A percentile compares a stretch with the other conserved stretches of the same genome.
Evolutionary conservation across 1,140 invertebrate species (phyloP).

Genomic region (Thalassaphorura encarpata): DNA sequence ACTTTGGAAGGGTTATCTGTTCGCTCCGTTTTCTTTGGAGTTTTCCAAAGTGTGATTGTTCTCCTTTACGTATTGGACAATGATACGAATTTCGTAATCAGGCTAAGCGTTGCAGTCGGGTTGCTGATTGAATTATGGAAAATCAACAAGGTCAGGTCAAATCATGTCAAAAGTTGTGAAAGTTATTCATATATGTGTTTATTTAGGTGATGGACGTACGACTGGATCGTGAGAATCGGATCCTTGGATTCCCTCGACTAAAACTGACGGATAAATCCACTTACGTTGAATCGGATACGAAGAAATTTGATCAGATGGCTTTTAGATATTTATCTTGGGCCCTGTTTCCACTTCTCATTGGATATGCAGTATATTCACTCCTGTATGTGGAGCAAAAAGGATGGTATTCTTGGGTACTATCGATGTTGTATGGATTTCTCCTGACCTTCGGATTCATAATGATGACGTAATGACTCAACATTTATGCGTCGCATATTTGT

Average conservation of each 20-base stretch:
- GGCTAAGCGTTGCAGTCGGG: slow-evolving; percentile 83
- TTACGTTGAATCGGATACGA: slow-evolving; percentile 90
- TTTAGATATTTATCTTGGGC: slow-evolving; percentile 94
- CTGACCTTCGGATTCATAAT: slow-evolving; percentile 71
- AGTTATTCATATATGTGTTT: no score
- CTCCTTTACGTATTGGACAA: slow-evolving; percentile 95
- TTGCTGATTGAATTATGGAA: slow-evolving; percentile 99
- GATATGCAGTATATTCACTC: slow-evolving; percentile 93
- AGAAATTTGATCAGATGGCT: slow-evolving; percentile 87
- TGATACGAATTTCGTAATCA: slow-evolving; percentile 93
- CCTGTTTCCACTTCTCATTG: slow-evolving; percentile 81
- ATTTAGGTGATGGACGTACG: slow-evolving; percentile 64
- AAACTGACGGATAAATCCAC: slow-evolving; percentile 88
- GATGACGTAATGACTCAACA: no score
- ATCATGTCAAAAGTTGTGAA: slow-evolving; percentile 2
- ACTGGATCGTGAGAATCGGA: slow-evolving; percentile 60
- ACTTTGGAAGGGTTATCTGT: slow-evolving; percentile 95
- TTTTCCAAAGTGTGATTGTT: slow-evolving; percentile 92
- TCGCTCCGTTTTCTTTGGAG: slow-evolving; percentile 97
- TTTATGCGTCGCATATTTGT: no score
- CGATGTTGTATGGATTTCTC: slow-evolving; percentile 94
- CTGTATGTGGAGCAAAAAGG: slow-evolving; percentile 96
- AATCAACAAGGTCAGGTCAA: slow-evolving; percentile 79
- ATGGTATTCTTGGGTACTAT: slow-evolving; percentile 84
- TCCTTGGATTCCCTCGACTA: slow-evolving; percentile 68